Percentiles rank a stretch among this genome's conserved stretches.
Conservation (phyloP, 2,888 invertebrate genomes). For the Andricus quercusramuli region DNA sequence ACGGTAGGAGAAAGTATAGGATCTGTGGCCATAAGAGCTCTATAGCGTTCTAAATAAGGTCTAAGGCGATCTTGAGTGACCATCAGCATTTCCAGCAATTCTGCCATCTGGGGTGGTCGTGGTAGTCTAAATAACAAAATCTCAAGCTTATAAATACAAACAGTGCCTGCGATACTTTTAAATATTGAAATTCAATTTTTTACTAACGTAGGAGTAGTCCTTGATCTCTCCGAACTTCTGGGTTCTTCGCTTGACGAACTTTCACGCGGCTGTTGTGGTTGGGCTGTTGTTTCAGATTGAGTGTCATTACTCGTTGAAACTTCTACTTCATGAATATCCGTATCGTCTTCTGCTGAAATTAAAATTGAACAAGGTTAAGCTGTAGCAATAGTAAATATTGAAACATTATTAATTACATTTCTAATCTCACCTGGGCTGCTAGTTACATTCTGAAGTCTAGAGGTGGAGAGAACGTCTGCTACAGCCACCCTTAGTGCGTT, state of each 20-base stretch:
- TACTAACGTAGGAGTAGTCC: slow-evolving; percentile 31
- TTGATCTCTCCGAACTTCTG: slow-evolving; percentile 26
- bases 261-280: not conserved
- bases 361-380: not conserved
- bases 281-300: not conserved
- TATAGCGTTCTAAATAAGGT: slow-evolving; percentile 84
- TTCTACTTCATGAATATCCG: slow-evolving; percentile 15
- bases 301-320: slow-evolving; percentile 1
- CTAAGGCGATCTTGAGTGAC: slow-evolving; percentile 82
- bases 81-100: slow-evolving; percentile 80
- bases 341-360: slow-evolving; percentile 7
- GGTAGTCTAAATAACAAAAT: slow-evolving; percentile 65
- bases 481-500: slow-evolving; percentile 72
- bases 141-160: not conserved
- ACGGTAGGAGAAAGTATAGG: slow-evolving; percentile 79
- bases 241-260: not conserved
- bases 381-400: not conserved
- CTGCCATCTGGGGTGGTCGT: slow-evolving; percentile 81
- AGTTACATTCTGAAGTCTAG: slow-evolving; percentile 65
- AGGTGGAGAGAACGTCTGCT: slow-evolving; percentile 75
- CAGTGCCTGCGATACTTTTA: not conserved
- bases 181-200: not conserved
- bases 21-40: slow-evolving; percentile 83
- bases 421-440: slow-evolving; percentile 58
- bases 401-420: slow-evolving; percentile 23